Percentiles rank a stretch among this genome's conserved stretches.
These are phyloP conservation scores for Heteractis magnifica DNA, from an alignment of 92 coral and sea anemone species.

Conservation along the genomic window DNA sequence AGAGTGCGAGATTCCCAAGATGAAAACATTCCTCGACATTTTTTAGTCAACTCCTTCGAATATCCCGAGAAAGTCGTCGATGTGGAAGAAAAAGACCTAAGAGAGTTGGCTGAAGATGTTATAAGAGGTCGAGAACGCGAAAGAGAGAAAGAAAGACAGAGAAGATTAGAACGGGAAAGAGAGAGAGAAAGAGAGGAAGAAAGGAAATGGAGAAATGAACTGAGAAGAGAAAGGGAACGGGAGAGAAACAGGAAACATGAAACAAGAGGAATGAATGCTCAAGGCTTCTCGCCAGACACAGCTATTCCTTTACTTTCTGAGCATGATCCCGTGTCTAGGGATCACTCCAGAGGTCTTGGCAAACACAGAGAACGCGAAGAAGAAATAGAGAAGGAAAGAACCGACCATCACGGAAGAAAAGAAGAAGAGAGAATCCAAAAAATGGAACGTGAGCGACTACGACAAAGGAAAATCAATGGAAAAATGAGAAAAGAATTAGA, in stretches of 20 bases:
- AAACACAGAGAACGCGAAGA: constrained; percentile 26
- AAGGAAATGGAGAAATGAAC: constrained; percentile 7
- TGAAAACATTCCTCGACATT: constrained; percentile 11
- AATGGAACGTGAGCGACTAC: constrained; percentile 48
- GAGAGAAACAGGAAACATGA: neutral
- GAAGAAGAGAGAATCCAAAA: constrained; percentile 20
- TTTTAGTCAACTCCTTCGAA: neutral
- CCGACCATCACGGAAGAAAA: constrained; percentile 24
- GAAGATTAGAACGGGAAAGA: constrained; percentile 16
- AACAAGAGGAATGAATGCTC: neutral
- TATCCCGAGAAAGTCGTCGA: neutral
- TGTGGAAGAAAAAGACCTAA: neutral
- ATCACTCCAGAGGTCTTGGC: neutral
- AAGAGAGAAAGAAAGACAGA: constrained; percentile 15
- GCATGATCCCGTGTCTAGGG: neutral
- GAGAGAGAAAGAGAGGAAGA: neutral
- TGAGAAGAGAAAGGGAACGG: constrained; percentile 16
- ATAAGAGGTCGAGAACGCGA: neutral
- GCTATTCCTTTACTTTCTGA: neutral
- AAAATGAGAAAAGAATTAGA: constrained; percentile 41
- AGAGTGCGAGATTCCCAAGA: neutral
- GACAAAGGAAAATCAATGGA: constrained; percentile 45
- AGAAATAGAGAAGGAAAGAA: constrained; percentile 29
- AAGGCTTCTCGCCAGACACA: neutral
- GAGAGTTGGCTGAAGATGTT: neutral